Evolutionary conservation across 2,113 vertebrate genomes (phyloP).

Genomic region (Isurus oxyrinchus): DNA sequence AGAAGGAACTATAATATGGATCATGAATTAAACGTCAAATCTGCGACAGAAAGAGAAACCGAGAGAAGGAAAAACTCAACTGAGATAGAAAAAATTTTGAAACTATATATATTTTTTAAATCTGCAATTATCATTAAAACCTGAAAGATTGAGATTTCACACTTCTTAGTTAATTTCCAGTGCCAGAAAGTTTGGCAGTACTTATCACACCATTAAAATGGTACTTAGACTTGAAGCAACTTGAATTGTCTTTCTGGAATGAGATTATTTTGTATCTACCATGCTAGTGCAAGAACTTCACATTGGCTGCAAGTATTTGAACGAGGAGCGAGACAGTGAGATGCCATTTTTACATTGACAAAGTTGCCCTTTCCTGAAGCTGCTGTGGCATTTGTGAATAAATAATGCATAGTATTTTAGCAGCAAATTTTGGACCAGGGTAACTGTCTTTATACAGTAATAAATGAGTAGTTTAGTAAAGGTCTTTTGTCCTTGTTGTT

Average conservation of each 20-base stretch:
- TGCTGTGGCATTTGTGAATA: neutral
- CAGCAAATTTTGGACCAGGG: neutral
- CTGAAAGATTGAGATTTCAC: neutral
- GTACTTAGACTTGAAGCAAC: neutral
- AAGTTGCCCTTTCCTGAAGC: neutral
- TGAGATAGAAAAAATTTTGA: neutral
- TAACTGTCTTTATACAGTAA: neutral
- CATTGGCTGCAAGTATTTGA: neutral
- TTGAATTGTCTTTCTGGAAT: neutral
- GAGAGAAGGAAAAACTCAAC: neutral
- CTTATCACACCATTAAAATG: neutral
- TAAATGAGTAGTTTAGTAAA: neutral
- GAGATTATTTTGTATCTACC: too few species aligned
- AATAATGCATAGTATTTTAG: neutral
- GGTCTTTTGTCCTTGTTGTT: neutral
- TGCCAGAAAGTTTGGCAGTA: neutral
- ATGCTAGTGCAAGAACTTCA: neutral
- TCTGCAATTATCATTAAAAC: neutral
- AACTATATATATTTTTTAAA: neutral
- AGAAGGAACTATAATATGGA: neutral
- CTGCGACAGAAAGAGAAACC: neutral
- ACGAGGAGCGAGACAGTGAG: neutral
- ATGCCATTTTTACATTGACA: neutral
- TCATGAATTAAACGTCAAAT: neutral
- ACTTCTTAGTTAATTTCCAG: neutral